A percentile compares a stretch with the other conserved stretches of the same genome.
phyloP scores from a whole-genome alignment of 2,888 invertebrate species.

The Stomorhina lunata region DNA sequence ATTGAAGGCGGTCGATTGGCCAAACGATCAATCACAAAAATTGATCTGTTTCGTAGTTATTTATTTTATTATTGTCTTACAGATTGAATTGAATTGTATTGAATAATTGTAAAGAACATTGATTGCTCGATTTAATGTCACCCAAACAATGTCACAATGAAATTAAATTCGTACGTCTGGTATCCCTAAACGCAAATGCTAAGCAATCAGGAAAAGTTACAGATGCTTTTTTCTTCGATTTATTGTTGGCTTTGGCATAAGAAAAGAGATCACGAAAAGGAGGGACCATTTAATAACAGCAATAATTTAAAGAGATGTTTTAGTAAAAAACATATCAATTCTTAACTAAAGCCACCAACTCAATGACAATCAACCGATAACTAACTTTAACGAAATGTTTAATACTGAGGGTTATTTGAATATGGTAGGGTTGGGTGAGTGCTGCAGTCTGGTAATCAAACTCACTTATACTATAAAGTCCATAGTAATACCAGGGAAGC shows the following conservation, averaged over 20 bases:
- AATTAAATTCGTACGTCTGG: background rate
- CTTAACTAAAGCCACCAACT: slow-evolving; percentile 1
- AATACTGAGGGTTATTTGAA: background rate
- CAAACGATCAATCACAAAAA: slow-evolving; percentile 50
- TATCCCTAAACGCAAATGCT: slow-evolving; percentile 15
- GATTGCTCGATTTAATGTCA: slow-evolving; percentile 54
- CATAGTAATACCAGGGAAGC: no score
- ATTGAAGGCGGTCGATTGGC: slow-evolving; percentile 51
- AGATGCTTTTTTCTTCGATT: no score
- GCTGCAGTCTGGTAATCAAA: no score
- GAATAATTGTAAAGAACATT: slow-evolving; percentile 3
- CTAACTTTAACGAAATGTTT: background rate
- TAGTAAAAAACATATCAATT: background rate
- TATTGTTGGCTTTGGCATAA: background rate
- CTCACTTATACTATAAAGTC: no score
- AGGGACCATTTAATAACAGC: background rate
- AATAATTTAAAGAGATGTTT: background rate
- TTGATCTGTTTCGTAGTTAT: background rate
- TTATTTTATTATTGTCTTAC: slow-evolving; percentile 1
- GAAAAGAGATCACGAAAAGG: background rate
- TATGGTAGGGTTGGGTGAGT: background rate
- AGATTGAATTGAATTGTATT: slow-evolving; percentile 10
- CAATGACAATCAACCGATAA: background rate
- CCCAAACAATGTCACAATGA: slow-evolving; percentile 23
- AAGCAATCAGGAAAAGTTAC: background rate